Conservation (phyloP, 2,113 vertebrate species). For the Notothenia rossii region DNA sequence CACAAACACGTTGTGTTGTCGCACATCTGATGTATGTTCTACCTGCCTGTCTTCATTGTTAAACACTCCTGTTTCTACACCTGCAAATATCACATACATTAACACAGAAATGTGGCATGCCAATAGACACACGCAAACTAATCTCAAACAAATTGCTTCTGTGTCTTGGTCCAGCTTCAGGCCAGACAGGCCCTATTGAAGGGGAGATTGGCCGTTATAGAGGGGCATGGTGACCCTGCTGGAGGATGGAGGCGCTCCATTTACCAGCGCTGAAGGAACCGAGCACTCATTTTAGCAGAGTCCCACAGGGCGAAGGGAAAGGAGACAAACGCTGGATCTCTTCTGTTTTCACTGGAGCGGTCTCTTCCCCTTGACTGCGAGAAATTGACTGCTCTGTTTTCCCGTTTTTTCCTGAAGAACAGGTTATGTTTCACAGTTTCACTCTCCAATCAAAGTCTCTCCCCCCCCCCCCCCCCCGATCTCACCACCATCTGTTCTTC, state of each 20-base stretch:
- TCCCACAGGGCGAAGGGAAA: slow-evolving; percentile 63
- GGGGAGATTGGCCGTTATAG: slow-evolving; percentile 75
- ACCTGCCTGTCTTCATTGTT: slow-evolving; percentile 38
- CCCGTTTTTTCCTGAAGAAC: slow-evolving; percentile 27
- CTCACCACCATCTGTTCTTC: slow-evolving; percentile 43
- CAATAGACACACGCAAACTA: slow-evolving; percentile 16
- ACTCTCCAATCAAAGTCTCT: slow-evolving; percentile 46
- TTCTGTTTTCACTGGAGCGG: slow-evolving; percentile 36
- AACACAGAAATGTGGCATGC: slow-evolving; percentile 9
- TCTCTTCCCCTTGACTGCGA: slow-evolving; percentile 22
- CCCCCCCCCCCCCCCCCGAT: neutral
- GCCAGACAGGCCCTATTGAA: slow-evolving; percentile 73
- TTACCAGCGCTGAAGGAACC: slow-evolving; percentile 64
- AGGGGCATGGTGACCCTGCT: slow-evolving; percentile 56
- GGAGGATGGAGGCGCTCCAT: slow-evolving; percentile 69
- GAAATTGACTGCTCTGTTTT: slow-evolving; percentile 62
- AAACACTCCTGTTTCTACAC: slow-evolving; percentile 13
- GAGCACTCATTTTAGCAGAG: slow-evolving; percentile 38
- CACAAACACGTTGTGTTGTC: slow-evolving; percentile 17
- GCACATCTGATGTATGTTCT: slow-evolving; percentile 35
- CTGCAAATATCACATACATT: slow-evolving; percentile 13
- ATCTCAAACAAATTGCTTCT: slow-evolving; percentile 54
- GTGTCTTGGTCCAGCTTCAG: slow-evolving; percentile 67
- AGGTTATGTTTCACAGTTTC: slow-evolving; percentile 39
- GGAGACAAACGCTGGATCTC: slow-evolving; percentile 49